Base-by-base conservation (phyloP, 2,797 vertebrate species). In the Poecile montanus region DNA sequence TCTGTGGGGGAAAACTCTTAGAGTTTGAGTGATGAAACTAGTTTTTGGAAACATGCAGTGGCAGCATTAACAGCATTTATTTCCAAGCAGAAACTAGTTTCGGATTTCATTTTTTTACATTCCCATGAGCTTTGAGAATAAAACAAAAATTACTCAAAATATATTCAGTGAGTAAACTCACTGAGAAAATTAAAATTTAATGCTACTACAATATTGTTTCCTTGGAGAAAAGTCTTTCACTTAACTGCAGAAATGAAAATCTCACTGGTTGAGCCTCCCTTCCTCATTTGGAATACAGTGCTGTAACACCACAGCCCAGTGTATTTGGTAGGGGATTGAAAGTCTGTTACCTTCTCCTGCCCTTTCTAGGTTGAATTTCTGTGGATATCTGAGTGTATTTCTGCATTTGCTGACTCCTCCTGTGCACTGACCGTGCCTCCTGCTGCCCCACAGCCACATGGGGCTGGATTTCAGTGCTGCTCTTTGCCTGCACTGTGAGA, bases 341-440 rank as follows among this genome's bases (percentile, higher is more conserved):
- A 77, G 11, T 11, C 48, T 60, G 4, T 67, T 66, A 9, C 23
- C 21, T 57, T 50, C 10, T 2, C 42, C 53, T 91, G 44, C 15
- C 32, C 16, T 84, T 66, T 73, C n/a, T 13, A 21, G 53, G 11
- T 0, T 70, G 45, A 32, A 6, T 88, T 38, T 66, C 42, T 57
- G 6, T 30, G 32, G 45, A 8, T 75, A 38, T 53, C 14, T 60
- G 65, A 7, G 6, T 19, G 48, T 19, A 57, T 66, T 70, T 62
- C 32, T 9, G 13, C 10, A 47, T 25, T 51, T 66, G 16, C 20
- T 61, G 57, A 25, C 7, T 47, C 6, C 44, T 14, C 3, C 36
- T 19, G 40, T 26, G 13, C 34, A n/a, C 54, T 60, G 81, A 2
- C 30, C 0, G 0, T 29, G 10, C 15, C 57, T 23, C 25, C 36